Conservation (phyloP, 35 echinoderm and acorn worm genomes). For the Strongylocentrotus purpuratus region DNA sequence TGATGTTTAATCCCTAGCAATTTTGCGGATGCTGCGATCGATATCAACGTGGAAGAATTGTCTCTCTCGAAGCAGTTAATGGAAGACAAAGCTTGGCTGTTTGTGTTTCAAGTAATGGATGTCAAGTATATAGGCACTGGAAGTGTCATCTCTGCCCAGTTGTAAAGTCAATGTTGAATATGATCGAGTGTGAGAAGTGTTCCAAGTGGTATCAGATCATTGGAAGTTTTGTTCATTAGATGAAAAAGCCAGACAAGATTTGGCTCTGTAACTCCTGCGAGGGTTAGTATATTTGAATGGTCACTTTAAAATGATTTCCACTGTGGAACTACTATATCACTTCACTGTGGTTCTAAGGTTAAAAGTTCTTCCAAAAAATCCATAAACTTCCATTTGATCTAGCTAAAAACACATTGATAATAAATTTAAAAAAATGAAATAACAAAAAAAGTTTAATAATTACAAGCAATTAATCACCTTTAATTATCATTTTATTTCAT, state of each 20-base stretch:
- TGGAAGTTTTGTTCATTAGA: too few relatives aligned
- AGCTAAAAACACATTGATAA: too few relatives aligned
- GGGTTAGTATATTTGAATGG: neutral
- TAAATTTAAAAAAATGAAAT: too few relatives aligned
- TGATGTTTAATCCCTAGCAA: neutral
- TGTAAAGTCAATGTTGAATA: neutral
- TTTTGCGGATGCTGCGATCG: neutral
- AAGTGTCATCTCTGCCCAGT: constrained; percentile 8
- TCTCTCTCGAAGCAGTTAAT: neutral
- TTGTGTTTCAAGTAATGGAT: neutral
- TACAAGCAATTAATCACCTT: too few relatives aligned
- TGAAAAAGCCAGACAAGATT: neutral
- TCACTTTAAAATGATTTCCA: too few relatives aligned
- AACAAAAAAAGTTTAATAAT: too few relatives aligned
- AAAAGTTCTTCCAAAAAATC: too few relatives aligned
- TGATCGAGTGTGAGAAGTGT: constrained; percentile 23
- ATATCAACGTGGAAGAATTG: neutral
- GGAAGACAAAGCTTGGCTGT: neutral
- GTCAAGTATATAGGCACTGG: neutral
- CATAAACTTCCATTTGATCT: too few relatives aligned
- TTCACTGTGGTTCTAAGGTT: too few relatives aligned
- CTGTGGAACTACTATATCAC: too few relatives aligned
- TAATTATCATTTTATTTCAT: too few relatives aligned
- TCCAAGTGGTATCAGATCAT: neutral
- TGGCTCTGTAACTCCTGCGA: constrained; percentile 8